Conservation (phyloP, 2,797 vertebrate genomes). For the Squalus acanthias region DNA sequence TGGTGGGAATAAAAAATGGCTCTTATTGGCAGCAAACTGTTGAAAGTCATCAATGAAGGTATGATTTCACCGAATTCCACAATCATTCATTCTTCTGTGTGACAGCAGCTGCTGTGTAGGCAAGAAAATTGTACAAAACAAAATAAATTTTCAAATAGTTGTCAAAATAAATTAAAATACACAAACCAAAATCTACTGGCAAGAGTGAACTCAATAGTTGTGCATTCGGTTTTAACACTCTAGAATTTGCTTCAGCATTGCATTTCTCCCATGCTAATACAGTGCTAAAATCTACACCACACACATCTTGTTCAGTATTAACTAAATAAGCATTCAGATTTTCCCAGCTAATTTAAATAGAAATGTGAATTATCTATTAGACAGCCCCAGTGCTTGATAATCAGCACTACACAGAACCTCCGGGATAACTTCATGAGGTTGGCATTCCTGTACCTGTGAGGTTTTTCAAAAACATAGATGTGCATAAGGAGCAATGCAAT, state of each 20-base stretch:
- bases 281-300: not conserved
- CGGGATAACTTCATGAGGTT: not conserved
- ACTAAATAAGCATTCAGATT: not conserved
- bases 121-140: not conserved
- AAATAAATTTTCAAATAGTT: not conserved
- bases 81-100: not conserved
- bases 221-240: not conserved
- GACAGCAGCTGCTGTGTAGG: not conserved
- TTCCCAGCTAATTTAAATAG: not conserved
- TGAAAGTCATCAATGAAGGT: not conserved
- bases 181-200: not conserved
- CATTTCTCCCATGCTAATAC: not conserved
- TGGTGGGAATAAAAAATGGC: not conserved
- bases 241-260: not conserved
- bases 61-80: not conserved
- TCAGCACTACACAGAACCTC: not conserved
- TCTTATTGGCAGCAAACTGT: too few species aligned
- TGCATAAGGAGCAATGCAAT: not conserved
- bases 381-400: not conserved
- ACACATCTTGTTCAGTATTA: not conserved
- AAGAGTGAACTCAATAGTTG: not conserved
- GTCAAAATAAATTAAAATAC: not conserved
- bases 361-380: not conserved
- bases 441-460: not conserved
- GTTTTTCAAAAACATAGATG: not conserved